Percentiles rank a stretch among this genome's conserved stretches.
These are phyloP conservation scores for Amphimallon solstitiale DNA, from an alignment of 2,888 invertebrate genomes.

Conservation along the genomic window DNA sequence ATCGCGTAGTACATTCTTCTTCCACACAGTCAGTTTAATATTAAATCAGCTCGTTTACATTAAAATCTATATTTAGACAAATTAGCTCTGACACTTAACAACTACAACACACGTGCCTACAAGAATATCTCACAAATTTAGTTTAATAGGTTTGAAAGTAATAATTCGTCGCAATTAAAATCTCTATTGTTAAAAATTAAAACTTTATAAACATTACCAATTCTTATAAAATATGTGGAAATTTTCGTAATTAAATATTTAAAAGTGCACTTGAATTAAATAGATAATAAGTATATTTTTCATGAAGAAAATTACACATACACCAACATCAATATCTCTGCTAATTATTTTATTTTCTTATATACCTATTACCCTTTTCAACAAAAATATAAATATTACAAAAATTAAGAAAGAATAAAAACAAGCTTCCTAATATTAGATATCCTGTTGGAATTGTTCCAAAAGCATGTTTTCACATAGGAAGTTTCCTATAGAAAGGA, in stretches of 20 bases:
- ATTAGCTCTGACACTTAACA: slow-evolving; percentile 39
- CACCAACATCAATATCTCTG: background rate
- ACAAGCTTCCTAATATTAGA: slow-evolving; percentile 61
- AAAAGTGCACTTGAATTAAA: too few relatives aligned
- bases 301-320: background rate
- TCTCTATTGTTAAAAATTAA: background rate
- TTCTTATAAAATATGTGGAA: too few relatives aligned
- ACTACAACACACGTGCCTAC: slow-evolving; percentile 30
- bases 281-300: too few relatives aligned
- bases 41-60: slow-evolving; percentile 38
- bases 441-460: slow-evolving; percentile 61
- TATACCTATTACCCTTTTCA: slow-evolving; percentile 9
- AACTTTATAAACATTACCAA: background rate
- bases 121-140: slow-evolving; percentile 22
- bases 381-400: slow-evolving; percentile 26
- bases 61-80: slow-evolving; percentile 40
- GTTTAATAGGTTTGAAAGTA: slow-evolving; percentile 19
- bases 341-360: background rate
- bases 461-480: slow-evolving; percentile 57
- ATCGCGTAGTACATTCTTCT: background rate
- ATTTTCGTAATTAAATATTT: too few relatives aligned
- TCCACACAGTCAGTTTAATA: slow-evolving; percentile 35
- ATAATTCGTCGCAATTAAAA: slow-evolving; percentile 22
- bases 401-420: slow-evolving; percentile 57
- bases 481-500: slow-evolving; percentile 58